phyloP scores from a whole-genome alignment of 2,797 vertebrate genomes.

The Enteromius anoplus region DNA sequence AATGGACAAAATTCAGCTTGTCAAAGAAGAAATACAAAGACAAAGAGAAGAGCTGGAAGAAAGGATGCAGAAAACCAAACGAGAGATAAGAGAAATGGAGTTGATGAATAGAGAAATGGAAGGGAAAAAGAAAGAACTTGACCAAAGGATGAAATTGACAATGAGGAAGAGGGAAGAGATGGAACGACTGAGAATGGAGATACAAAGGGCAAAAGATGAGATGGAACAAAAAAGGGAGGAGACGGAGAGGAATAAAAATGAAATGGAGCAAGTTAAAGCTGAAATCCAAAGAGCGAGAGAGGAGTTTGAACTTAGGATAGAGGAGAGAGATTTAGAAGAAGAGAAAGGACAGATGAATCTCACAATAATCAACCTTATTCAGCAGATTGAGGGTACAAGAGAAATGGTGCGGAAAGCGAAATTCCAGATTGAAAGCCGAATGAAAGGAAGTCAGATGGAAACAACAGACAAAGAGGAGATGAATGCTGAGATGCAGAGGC shows the following conservation, averaged over 20 bases:
- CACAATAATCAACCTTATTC: slow-evolving; percentile 53
- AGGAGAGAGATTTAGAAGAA: slow-evolving; percentile 47
- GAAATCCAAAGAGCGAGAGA: slow-evolving; percentile 50
- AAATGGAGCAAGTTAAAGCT: slow-evolving; percentile 43
- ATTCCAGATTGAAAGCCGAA: slow-evolving; percentile 54
- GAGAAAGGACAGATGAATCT: slow-evolving; percentile 52
- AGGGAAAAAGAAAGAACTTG: slow-evolving; percentile 64
- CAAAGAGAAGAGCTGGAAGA: slow-evolving; percentile 64
- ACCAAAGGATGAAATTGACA: slow-evolving; percentile 63
- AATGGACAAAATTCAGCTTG: slow-evolving; percentile 57
- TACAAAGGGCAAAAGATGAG: slow-evolving; percentile 57
- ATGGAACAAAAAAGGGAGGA: slow-evolving; percentile 53
- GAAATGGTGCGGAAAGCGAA: slow-evolving; percentile 60
- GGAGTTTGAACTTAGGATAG: slow-evolving; percentile 53
- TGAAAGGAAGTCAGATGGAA: slow-evolving; percentile 37
- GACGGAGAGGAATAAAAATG: slow-evolving; percentile 43
- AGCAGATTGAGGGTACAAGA: slow-evolving; percentile 61
- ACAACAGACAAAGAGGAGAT: slow-evolving; percentile 42
- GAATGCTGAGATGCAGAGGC: slow-evolving; percentile 55
- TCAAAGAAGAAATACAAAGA: slow-evolving; percentile 58
- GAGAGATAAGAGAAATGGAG: slow-evolving; percentile 66
- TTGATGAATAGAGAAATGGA: slow-evolving; percentile 63
- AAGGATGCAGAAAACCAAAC: slow-evolving; percentile 62
- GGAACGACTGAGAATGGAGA: slow-evolving; percentile 56
- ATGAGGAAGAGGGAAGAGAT: slow-evolving; percentile 59